Percentiles rank a stretch among this genome's conserved stretches.
These are phyloP conservation scores for Clarias pachynema DNA, from an alignment of 2,797 vertebrate genomes.

Conservation along the genomic window DNA sequence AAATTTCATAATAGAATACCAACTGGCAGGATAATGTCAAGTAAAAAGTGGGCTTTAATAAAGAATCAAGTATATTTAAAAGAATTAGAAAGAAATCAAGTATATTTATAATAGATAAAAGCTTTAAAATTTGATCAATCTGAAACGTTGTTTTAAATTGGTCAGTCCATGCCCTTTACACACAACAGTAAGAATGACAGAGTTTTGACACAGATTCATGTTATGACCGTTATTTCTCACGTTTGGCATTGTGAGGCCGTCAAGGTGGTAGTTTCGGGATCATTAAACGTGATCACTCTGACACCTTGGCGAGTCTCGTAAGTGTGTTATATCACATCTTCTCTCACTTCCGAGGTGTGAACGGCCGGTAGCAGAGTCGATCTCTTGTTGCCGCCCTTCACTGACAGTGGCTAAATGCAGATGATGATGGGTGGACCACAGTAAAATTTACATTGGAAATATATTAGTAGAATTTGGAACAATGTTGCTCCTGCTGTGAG, in stretches of 20 bases:
- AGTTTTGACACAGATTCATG: slow-evolving; percentile 32
- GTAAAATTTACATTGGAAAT: slow-evolving; percentile 59
- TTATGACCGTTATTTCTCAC: slow-evolving; percentile 14
- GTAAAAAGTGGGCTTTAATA: neutral
- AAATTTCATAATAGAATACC: neutral
- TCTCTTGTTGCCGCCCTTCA: slow-evolving; percentile 39
- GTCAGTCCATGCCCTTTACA: slow-evolving; percentile 12
- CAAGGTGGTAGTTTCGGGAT: slow-evolving; percentile 50
- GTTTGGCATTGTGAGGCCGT: slow-evolving; percentile 26
- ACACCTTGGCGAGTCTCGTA: slow-evolving; percentile 49
- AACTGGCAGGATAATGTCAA: neutral
- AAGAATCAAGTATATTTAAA: neutral
- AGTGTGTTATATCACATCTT: slow-evolving; percentile 55
- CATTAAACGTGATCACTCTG: slow-evolving; percentile 57
- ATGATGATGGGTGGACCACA: slow-evolving; percentile 38
- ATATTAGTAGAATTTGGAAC: slow-evolving; percentile 58
- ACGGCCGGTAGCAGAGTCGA: slow-evolving; percentile 51
- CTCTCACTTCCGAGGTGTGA: slow-evolving; percentile 54
- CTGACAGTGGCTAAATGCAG: slow-evolving; percentile 38
- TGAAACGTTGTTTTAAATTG: neutral
- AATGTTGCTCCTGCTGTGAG: slow-evolving; percentile 53
- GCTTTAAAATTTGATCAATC: neutral
- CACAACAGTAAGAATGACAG: slow-evolving; percentile 27
- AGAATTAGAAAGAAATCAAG: no score
- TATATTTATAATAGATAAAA: slow-evolving; percentile 18